Evolutionary conservation across 2,113 vertebrate genomes (phyloP).

Genomic region (Laticauda laticaudata): DNA sequence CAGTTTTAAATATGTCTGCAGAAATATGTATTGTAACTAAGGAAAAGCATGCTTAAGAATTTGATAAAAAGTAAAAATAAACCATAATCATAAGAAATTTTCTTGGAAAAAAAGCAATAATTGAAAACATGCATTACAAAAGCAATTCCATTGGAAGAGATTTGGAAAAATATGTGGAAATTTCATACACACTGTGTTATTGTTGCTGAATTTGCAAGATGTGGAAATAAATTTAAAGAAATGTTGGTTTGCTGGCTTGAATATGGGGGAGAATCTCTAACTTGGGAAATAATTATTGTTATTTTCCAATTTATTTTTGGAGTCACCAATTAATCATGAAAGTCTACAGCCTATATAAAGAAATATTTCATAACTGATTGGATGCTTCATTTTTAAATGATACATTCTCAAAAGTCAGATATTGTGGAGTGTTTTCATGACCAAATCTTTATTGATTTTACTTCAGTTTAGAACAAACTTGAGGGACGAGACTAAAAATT

Average conservation of each 20-base stretch:
- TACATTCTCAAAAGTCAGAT: not conserved
- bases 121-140: not conserved
- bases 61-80: not conserved
- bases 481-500: not conserved
- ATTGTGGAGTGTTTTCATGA: not conserved
- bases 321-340: not conserved
- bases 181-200: not conserved
- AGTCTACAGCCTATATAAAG: not conserved
- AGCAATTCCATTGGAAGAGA: not conserved
- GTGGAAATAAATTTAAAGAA: not conserved
- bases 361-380: not conserved
- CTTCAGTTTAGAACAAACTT: not conserved
- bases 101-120: not conserved
- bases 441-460: constrained; percentile 2
- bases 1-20: not conserved
- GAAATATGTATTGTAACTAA: not conserved
- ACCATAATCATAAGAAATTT: not conserved
- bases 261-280: not conserved
- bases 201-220: not conserved
- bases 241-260: not conserved
- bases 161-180: not conserved
- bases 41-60: not conserved
- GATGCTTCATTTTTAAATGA: not conserved
- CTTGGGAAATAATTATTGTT: not conserved
- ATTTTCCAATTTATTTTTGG: not conserved